Base-by-base conservation (phyloP, 2,888 invertebrate genomes). In the Calameuta filiformis region DNA sequence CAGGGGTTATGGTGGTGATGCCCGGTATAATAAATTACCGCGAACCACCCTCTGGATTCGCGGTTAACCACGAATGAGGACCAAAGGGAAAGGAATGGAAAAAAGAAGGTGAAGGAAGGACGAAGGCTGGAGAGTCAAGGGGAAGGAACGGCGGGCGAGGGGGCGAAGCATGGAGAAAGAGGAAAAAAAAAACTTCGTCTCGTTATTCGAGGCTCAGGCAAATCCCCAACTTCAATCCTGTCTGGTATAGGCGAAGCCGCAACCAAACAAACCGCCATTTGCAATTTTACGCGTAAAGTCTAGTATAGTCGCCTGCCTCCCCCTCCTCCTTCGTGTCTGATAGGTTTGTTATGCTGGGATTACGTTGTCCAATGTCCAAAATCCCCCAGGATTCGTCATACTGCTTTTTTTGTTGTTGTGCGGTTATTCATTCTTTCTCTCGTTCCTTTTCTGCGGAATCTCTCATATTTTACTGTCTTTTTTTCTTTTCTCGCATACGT, bases 121-220 rank as follows among this genome's bases (percentile, higher is more conserved):
- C 56, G 56, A 56, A 56, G 0, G 56, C 1, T 23, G 23, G 73
- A 37, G 77, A 33, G 68, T 56, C 68, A 69, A 35, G 69, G 56
- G 11, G 73, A 23, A 30, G 11, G 34, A 35, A 11, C 3, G n/a
- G 6, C 34, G 31, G 68, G 23, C 3, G 74, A 69, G 77, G 35
- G n/a, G 30, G n/a, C 30, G 11, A 69, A 68, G 68, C 12, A 40
- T 71, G 33, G 33, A 37, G 37, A 71, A 35, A 76, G 69, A 68
- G 73, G 69, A 77, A 73, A 73, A 31, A 31, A 31, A 56, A 77
- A 73, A 78, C 68, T 84, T 84, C 75, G 82, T 83, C 84, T 87
- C 84, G 85, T 83, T 87, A 83, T 86, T 85, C 81, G 81, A 81
- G 82, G 83, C 86, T 85, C 83, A 83, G 81, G 81, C 80, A 83